A percentile compares a stretch with the other conserved stretches of the same genome.
These are phyloP conservation scores for Zaprionus africanus DNA, from an alignment of 1,140 invertebrate species.

Conservation along the genomic window DNA sequence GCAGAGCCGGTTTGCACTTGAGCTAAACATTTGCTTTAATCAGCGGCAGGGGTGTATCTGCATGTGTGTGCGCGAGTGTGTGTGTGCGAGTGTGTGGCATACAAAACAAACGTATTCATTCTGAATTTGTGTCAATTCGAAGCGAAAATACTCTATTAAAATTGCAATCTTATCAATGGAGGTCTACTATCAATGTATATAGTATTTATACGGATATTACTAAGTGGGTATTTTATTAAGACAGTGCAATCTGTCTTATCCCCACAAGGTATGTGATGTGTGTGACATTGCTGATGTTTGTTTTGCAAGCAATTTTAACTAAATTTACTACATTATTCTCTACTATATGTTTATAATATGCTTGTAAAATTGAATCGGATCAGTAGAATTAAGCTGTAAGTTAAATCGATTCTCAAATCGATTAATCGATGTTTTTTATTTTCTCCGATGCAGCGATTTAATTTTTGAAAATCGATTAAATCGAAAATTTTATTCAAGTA, in stretches of 20 bases:
- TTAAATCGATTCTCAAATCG: too few species aligned
- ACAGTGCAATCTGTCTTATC: not conserved
- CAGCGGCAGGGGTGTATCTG: constrained; percentile 60
- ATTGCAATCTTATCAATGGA: constrained; percentile 2
- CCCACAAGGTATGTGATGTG: not conserved
- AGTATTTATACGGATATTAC: not conserved
- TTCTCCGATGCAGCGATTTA: too few species aligned
- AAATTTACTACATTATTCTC: too few species aligned
- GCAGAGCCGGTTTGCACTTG: constrained; percentile 74
- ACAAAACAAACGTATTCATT: constrained; percentile 14
- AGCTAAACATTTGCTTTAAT: constrained; percentile 65
- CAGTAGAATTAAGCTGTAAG: too few species aligned
- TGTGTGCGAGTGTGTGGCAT: constrained; percentile 8
- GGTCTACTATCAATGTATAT: not conserved
- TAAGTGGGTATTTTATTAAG: not conserved
- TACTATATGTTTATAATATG: too few species aligned
- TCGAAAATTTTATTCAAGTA: too few species aligned
- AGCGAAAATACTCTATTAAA: constrained; percentile 16
- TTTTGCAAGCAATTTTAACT: too few species aligned
- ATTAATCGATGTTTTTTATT: too few species aligned
- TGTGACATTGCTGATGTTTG: too few species aligned
- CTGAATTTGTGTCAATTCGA: constrained; percentile 14
- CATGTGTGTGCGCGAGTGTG: constrained; percentile 23
- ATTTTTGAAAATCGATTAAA: too few species aligned
- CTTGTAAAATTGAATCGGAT: too few species aligned